Conservation (phyloP, 2,113 vertebrate species). For the Pachycephala philippinensis region DNA sequence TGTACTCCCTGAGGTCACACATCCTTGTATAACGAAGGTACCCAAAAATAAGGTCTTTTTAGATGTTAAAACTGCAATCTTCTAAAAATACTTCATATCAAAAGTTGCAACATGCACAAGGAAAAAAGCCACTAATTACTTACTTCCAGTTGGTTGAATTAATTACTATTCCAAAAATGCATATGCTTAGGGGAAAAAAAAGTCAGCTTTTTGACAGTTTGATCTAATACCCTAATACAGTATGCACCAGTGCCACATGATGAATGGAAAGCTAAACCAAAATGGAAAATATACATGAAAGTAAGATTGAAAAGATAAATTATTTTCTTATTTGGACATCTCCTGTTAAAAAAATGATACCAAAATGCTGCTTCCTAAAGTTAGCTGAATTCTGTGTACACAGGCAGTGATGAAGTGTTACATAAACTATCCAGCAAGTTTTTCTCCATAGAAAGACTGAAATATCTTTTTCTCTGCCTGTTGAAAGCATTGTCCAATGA, state of each 20-base stretch:
- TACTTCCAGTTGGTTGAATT: conserved; percentile 46
- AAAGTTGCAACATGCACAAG: neutral
- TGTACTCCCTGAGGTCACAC: neutral
- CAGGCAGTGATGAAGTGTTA: neutral
- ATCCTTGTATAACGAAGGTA: neutral
- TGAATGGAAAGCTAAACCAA: conserved; percentile 46
- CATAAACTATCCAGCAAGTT: neutral
- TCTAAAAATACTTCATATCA: neutral
- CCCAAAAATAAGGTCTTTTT: neutral
- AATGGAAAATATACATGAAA: conserved; percentile 39
- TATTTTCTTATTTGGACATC: conserved; percentile 29
- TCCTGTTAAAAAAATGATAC: conserved; percentile 29
- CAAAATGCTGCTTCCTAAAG: neutral
- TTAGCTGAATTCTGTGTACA: neutral
- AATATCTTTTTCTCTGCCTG: neutral
- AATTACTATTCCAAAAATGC: conserved; percentile 42
- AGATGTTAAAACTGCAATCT: neutral
- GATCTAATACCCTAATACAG: conserved; percentile 48
- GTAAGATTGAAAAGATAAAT: conserved; percentile 38
- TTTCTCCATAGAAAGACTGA: neutral
- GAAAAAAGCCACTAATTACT: neutral
- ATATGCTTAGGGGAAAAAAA: neutral
- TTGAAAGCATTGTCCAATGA: neutral
- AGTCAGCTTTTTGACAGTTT: conserved; percentile 52
- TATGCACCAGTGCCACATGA: conserved; percentile 23